Evolutionary conservation across 2,888 invertebrate species (phyloP).

Genomic region (Cyrtodaria siliqua): DNA sequence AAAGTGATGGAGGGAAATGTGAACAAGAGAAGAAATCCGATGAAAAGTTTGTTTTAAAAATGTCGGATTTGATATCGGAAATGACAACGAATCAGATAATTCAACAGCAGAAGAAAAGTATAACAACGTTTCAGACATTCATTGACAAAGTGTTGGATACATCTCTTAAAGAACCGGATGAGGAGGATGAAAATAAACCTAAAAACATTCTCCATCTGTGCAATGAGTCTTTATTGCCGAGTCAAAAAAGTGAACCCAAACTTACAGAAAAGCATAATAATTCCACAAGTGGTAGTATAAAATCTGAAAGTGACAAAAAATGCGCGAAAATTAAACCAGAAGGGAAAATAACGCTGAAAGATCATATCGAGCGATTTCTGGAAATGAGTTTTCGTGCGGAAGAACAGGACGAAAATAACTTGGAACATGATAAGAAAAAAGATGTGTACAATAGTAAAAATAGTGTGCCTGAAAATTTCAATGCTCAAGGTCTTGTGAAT

Average conservation of each 20-base stretch:
- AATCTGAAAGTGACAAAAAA: conserved; percentile 17
- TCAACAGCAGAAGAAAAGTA: conserved; percentile 38
- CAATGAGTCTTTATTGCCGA: conserved; percentile 37
- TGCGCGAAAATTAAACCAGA: conserved; percentile 12
- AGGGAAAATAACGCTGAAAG: conserved; percentile 72
- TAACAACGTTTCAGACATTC: conserved; percentile 73
- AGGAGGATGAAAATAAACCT: conserved; percentile 28
- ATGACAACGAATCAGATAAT: conserved; percentile 19
- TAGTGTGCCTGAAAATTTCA: conserved; percentile 55
- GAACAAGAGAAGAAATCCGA: conserved; percentile 2
- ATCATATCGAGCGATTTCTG: conserved; percentile 76
- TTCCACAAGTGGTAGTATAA: conserved; percentile 10
- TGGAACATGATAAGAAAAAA: conserved; percentile 12
- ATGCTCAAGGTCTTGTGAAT: conserved; percentile 76
- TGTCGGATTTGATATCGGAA: conserved; percentile 47
- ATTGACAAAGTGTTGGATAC: conserved; percentile 79
- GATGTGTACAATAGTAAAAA: conserved; percentile 2
- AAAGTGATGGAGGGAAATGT: not conserved
- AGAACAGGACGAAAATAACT: conserved; percentile 48
- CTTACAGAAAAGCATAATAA: not conserved
- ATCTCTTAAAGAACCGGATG: conserved; percentile 62
- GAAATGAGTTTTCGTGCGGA: conserved; percentile 70
- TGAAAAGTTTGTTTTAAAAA: conserved; percentile 13
- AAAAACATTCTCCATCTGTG: conserved; percentile 50
- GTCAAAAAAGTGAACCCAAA: not conserved